phyloP scores from a whole-genome alignment of 2,888 invertebrate species.

The Cremastinae sp. region DNA sequence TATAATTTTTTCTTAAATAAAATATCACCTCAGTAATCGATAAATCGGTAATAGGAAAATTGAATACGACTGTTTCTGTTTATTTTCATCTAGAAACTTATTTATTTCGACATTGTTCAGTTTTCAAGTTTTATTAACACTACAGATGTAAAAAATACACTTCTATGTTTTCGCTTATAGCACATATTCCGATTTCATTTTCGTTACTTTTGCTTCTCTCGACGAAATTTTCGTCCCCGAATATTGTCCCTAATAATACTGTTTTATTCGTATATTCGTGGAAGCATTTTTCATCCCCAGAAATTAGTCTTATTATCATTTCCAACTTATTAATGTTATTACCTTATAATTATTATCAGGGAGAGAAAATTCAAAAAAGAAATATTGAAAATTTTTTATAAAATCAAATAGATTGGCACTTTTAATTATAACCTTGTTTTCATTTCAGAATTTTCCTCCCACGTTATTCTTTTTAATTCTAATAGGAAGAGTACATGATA shows the following conservation, averaged over 20 bases:
- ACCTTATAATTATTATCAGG: neutral
- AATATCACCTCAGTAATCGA: too few relatives aligned
- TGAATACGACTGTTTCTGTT: too few relatives aligned
- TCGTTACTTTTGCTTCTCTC: constrained; percentile 5
- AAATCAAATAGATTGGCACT: neutral
- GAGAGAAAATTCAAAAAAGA: neutral
- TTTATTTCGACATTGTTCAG: constrained; percentile 28
- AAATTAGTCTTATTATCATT: too few relatives aligned
- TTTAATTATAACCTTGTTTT: neutral
- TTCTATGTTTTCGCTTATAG: constrained; percentile 7
- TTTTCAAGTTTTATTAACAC: constrained; percentile 38
- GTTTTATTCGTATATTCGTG: constrained; percentile 38
- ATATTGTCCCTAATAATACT: constrained; percentile 55
- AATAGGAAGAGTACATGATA: constrained; percentile 35
- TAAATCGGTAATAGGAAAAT: too few relatives aligned
- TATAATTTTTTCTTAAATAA: too few relatives aligned
- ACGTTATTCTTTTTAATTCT: neutral
- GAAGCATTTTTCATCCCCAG: constrained; percentile 29
- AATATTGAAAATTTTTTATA: neutral
- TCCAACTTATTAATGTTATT: neutral
- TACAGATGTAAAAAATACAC: constrained; percentile 53
- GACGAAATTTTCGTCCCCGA: constrained; percentile 23
- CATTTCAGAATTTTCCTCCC: neutral
- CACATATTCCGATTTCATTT: constrained; percentile 9
- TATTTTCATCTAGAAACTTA: constrained; percentile 10